Evolutionary conservation across 2,113 vertebrate species (phyloP).

Genomic region (Protobothrops flavoviridis): DNA sequence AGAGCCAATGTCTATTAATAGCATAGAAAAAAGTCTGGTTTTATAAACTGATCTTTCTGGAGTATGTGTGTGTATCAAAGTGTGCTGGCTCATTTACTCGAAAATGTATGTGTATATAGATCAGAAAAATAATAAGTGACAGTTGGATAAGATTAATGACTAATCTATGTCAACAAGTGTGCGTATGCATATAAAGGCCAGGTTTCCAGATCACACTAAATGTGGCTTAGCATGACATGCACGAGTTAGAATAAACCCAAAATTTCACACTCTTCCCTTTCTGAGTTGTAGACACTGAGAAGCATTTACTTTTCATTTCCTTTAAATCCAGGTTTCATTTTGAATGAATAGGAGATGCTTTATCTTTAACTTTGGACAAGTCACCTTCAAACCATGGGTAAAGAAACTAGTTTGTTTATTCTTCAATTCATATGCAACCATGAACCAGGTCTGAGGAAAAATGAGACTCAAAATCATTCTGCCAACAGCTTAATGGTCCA

Average conservation of each 20-base stretch:
- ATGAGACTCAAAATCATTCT: background rate
- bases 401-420: background rate
- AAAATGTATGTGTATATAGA: background rate
- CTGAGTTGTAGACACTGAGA: background rate
- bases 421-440: background rate
- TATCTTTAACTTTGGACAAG: background rate
- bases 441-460: background rate
- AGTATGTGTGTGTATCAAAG: background rate
- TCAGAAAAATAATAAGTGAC: background rate
- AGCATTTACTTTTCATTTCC: background rate
- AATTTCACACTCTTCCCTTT: background rate
- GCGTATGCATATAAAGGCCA: background rate
- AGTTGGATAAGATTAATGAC: background rate
- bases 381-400: background rate
- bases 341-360: background rate
- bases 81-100: background rate
- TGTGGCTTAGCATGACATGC: background rate
- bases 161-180: background rate
- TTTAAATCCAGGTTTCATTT: background rate
- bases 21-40: background rate
- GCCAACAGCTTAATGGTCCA: background rate
- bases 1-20: constrained; percentile 20
- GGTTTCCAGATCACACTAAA: background rate
- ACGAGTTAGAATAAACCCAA: background rate
- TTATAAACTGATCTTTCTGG: background rate